Percentiles rank a stretch among this genome's conserved stretches.
These are phyloP conservation scores for Sycophila sp. DNA, from an alignment of 1,140 invertebrate species.

Conservation along the genomic window DNA sequence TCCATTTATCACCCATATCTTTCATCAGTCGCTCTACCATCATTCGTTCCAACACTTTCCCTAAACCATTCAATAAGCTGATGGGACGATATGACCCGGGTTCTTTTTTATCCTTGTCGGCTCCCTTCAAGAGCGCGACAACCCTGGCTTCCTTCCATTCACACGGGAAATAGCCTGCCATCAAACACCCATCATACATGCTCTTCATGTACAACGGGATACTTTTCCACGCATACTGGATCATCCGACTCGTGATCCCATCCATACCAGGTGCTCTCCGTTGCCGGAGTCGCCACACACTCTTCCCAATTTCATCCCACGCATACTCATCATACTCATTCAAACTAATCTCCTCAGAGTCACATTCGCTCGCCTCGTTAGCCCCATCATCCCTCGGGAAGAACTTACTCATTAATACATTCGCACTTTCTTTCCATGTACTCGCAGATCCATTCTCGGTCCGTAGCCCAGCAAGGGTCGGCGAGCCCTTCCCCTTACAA, in stretches of 20 bases:
- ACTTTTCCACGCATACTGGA: background rate
- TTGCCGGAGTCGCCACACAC: background rate
- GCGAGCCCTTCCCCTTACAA: background rate
- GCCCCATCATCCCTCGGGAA: background rate
- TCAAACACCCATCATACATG: slow-evolving; percentile 2
- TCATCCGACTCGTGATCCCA: slow-evolving; percentile 4
- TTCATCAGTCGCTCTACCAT: slow-evolving; percentile 37
- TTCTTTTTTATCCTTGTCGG: slow-evolving; percentile 31
- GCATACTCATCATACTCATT: background rate
- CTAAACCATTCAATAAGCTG: slow-evolving; percentile 39
- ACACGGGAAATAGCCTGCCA: slow-evolving; percentile 1
- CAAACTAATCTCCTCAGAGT: no score
- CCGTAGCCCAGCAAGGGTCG: background rate
- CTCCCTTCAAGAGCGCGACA: slow-evolving; percentile 29
- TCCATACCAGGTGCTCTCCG: slow-evolving; percentile 13
- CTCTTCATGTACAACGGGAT: background rate
- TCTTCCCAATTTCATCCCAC: background rate
- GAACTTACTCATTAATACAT: background rate
- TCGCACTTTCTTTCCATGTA: background rate
- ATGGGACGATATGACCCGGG: slow-evolving; percentile 43
- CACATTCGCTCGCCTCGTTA: background rate
- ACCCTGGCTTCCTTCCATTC: slow-evolving; percentile 38
- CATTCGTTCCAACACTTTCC: slow-evolving; percentile 45
- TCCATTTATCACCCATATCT: background rate
- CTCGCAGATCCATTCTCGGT: background rate